Evolutionary conservation across 2,888 invertebrate species (phyloP).

Genomic region (Galeruca laticollis): DNA sequence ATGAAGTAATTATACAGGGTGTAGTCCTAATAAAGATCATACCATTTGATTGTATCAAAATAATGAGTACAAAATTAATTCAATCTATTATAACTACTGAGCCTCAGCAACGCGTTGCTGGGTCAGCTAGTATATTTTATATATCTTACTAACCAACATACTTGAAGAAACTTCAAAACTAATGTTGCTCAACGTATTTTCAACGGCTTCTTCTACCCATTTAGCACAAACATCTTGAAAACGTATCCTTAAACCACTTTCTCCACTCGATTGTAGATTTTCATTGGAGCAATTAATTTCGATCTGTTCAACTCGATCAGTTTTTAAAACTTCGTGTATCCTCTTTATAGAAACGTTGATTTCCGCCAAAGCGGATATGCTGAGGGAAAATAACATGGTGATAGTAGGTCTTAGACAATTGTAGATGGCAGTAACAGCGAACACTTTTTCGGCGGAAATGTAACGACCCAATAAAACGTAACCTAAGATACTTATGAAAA

Average conservation of each 20-base stretch:
- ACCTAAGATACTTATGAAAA: conserved; percentile 85
- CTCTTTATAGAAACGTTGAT: conserved; percentile 80
- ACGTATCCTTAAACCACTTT: conserved; percentile 59
- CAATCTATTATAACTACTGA: no score
- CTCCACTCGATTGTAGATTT: conserved; percentile 60
- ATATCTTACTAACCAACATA: conserved; percentile 58
- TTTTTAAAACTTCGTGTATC: conserved; percentile 72
- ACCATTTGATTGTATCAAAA: no score
- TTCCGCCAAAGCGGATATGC: conserved; percentile 85
- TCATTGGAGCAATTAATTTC: neutral
- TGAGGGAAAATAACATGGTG: conserved; percentile 92
- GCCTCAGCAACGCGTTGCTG: no score
- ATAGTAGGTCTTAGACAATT: conserved; percentile 89
- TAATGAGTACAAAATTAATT: no score
- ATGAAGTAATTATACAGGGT: no score
- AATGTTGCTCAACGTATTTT: conserved; percentile 66
- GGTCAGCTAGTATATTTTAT: no score
- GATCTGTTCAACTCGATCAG: conserved; percentile 65
- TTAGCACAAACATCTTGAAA: conserved; percentile 76
- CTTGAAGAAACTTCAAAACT: conserved; percentile 61
- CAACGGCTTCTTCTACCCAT: conserved; percentile 68
- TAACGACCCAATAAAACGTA: conserved; percentile 79
- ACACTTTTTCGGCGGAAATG: conserved; percentile 86
- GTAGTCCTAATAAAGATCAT: no score
- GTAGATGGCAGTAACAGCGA: conserved; percentile 90